Base-by-base conservation (phyloP, 1,140 invertebrate genomes). In the Calephelis nemesis region DNA sequence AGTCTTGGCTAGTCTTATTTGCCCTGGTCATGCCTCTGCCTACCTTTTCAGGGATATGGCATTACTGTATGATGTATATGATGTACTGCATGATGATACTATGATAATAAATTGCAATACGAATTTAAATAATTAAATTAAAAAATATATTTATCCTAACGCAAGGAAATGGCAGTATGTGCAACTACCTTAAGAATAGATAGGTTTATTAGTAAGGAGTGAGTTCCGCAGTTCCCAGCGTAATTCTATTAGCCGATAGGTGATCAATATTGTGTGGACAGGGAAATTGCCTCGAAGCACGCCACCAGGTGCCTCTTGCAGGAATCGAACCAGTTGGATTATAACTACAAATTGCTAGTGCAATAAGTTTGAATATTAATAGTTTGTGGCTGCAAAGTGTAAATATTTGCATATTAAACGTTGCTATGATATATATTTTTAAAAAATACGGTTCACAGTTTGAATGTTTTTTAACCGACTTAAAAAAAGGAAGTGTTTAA, bases 211-310 rank as follows among this genome's bases (percentile, higher is more conserved):
- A 54, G 50, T 30, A 54, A 15, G 15, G 50, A 19, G 50, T 30
- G 4, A 10, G 50, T 30, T 54, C 50, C 50, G 50, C 19, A 15
- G 50, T 54, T 54, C 50, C 50, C 50, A 54, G 50, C 15, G 50
- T 54, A 19, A 54, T 54, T 54, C 50, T 54, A 54, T 54, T 54
- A 54, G 50, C 10, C 52, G 68, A 69, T 65, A 69, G 62, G 68
- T 69, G 68, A 69, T 65, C 68, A 69, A 65, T 69, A 64, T 65
- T 60, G 63, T 68, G 67, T 63, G 47, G 54, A 67, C 65, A 66
- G 65, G 68, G 45, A 67, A 74, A 75, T 75, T 71, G 74, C 70
- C 49, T 49, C 49, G 48, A 65, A 50, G 66, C 75, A 77, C 75
- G 75, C 73, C 11, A 68, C 62, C 52, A 54, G 52, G 52, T 60